Evolutionary conservation across 2,888 invertebrate genomes (phyloP).

Genomic region (Drosophila borealis): DNA sequence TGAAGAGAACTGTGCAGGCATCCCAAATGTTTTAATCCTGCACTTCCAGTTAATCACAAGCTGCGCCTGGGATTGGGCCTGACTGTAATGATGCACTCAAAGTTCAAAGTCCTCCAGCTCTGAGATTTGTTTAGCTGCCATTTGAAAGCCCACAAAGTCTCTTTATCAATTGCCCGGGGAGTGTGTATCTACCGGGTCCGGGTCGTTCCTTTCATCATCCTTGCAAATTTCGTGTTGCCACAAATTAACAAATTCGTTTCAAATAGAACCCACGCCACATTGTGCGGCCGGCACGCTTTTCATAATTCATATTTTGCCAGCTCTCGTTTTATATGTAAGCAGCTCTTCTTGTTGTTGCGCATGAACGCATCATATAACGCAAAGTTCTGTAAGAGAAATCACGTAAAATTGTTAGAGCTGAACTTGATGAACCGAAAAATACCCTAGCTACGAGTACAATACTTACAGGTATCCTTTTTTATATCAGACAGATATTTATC

Average conservation of each 20-base stretch:
- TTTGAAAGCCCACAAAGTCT: background rate
- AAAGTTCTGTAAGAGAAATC: conserved; percentile 16
- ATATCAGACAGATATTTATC: no score
- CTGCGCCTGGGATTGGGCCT: no score
- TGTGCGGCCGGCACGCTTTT: conserved; percentile 8
- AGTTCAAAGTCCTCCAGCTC: background rate
- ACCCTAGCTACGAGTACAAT: background rate
- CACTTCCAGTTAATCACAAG: conserved; percentile 6
- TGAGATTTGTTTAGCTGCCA: conserved; percentile 7
- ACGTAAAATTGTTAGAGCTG: background rate
- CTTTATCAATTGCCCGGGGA: conserved; percentile 3
- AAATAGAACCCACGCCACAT: background rate
- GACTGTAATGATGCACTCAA: background rate
- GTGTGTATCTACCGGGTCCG: no score
- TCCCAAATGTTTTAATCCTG: conserved; percentile 55
- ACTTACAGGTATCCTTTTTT: no score
- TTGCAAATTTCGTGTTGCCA: background rate
- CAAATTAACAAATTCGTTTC: conserved; percentile 7
- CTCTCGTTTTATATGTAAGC: conserved; percentile 17
- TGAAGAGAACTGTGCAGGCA: conserved; percentile 34
- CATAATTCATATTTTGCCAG: conserved; percentile 35
- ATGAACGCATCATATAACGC: conserved; percentile 26
- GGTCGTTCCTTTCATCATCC: background rate
- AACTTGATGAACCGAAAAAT: background rate
- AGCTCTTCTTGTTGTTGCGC: conserved; percentile 27